Conservation (phyloP, 37 sponge, comb jelly and placozoan species). For the Bolinopsis microptera region DNA sequence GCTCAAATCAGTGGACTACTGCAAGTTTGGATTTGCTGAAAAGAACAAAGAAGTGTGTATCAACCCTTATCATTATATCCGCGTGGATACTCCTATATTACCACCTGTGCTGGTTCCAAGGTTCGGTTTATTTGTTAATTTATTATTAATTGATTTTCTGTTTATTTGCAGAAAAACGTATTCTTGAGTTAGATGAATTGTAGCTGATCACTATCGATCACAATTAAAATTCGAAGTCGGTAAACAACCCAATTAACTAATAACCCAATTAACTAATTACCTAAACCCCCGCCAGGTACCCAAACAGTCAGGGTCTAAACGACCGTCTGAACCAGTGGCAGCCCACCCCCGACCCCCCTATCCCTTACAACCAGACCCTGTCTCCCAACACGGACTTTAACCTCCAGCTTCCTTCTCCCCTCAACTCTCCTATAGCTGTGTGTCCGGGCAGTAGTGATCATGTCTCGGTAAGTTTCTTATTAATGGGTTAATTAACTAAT, state of each 20-base stretch:
- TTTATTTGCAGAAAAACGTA: no score
- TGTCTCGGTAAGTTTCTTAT: slow-evolving; percentile 42
- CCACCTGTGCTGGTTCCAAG: slow-evolving; percentile 99
- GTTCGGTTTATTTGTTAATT: no score
- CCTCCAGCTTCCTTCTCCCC: slow-evolving; percentile 11
- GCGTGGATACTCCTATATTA: slow-evolving; percentile 95
- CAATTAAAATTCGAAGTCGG: no score
- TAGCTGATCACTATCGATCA: no score
- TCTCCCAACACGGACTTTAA: slow-evolving; percentile 60
- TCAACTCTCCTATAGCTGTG: slow-evolving; percentile 60
- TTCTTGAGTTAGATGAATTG: no score
- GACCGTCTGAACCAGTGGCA: slow-evolving; percentile 42
- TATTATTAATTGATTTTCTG: no score
- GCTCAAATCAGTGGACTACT: slow-evolving; percentile 87
- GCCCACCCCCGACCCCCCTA: slow-evolving; percentile 48
- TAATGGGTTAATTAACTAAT: not conserved
- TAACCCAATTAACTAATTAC: no score
- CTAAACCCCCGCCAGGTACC: slow-evolving; percentile 84
- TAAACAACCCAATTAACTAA: no score
- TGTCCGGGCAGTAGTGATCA: slow-evolving; percentile 17
- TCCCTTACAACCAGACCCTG: slow-evolving; percentile 62
- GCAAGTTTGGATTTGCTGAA: slow-evolving; percentile 83
- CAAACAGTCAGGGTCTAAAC: slow-evolving; percentile 57
- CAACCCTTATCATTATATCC: slow-evolving; percentile 94
- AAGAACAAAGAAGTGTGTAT: slow-evolving; percentile 98